Evolutionary conservation across 2,888 invertebrate species (phyloP).

Genomic region (Drosophila phalerata): DNA sequence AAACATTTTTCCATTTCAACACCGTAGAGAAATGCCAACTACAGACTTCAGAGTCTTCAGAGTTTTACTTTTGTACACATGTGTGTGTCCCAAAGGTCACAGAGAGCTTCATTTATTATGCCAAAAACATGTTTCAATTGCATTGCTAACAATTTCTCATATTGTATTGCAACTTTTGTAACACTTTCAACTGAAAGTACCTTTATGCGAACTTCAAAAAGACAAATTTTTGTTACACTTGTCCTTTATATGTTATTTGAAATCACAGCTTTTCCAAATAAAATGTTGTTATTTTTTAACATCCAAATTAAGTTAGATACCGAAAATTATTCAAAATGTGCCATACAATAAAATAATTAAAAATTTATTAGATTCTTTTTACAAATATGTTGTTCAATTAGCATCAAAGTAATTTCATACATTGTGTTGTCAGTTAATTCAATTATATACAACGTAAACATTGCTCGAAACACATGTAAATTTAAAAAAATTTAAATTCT

Average conservation of each 20-base stretch:
- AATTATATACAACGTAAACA: background rate
- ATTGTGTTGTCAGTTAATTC: background rate
- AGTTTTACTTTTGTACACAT: constrained; percentile 4
- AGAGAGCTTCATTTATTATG: constrained; percentile 17
- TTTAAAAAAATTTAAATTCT: background rate
- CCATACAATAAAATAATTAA: constrained; percentile 14
- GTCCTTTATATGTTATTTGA: background rate
- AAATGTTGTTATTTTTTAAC: background rate
- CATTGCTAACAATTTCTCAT: constrained; percentile 1
- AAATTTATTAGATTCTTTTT: background rate
- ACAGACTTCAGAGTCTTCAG: background rate
- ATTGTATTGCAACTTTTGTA: constrained; percentile 12
- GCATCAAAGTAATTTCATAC: background rate
- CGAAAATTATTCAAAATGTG: background rate
- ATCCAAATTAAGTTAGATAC: constrained; percentile 1
- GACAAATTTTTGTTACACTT: background rate
- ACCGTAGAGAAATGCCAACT: constrained; percentile 34
- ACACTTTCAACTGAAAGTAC: background rate
- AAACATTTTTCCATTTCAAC: constrained; percentile 52
- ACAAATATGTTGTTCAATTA: constrained; percentile 11
- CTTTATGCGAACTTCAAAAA: background rate
- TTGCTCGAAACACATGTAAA: background rate
- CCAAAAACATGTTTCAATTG: constrained; percentile 36
- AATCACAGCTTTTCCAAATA: background rate
- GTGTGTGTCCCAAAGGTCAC: constrained; percentile 19